These are phyloP conservation scores for Pristionchus arcanus DNA, from an alignment of 2,888 invertebrate genomes.

Conservation along the genomic window DNA sequence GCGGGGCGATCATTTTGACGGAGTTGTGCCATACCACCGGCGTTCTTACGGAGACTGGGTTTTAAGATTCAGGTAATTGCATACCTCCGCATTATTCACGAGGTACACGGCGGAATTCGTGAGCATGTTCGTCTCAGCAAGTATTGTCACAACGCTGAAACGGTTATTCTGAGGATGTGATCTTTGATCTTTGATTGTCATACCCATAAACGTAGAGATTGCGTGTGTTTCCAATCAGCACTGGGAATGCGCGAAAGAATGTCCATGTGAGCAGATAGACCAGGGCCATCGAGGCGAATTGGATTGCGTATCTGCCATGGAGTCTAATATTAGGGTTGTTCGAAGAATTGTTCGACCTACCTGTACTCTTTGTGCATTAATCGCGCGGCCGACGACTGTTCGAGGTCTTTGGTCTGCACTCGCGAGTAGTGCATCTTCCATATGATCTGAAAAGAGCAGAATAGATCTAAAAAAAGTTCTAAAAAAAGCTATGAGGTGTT, in stretches of 20 bases:
- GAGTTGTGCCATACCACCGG: too few relatives aligned
- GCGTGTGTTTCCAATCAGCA: constrained; percentile 57
- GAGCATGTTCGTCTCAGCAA: constrained; percentile 63
- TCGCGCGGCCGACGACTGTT: neutral
- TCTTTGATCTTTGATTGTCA: neutral
- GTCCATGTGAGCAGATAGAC: constrained; percentile 66
- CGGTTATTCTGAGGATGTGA: neutral
- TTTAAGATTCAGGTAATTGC: too few relatives aligned
- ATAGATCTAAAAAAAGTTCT: too few relatives aligned
- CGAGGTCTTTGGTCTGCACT: neutral
- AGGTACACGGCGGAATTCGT: constrained; percentile 65
- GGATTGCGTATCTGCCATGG: constrained; percentile 62
- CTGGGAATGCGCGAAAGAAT: constrained; percentile 63
- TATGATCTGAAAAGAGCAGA: neutral
- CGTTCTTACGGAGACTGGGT: too few relatives aligned
- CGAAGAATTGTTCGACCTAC: neutral
- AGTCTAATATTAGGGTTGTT: neutral
- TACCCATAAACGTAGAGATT: constrained; percentile 3
- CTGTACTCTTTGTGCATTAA: neutral
- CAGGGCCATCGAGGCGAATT: constrained; percentile 64
- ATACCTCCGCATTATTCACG: constrained; percentile 62
- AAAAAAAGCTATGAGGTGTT: too few relatives aligned
- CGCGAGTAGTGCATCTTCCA: neutral
- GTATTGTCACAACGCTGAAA: constrained; percentile 59
- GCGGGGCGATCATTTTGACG: too few relatives aligned